These are phyloP conservation scores for Petrocephalus microphthalmus DNA, from an alignment of 2,113 vertebrate genomes.

Conservation along the genomic window DNA sequence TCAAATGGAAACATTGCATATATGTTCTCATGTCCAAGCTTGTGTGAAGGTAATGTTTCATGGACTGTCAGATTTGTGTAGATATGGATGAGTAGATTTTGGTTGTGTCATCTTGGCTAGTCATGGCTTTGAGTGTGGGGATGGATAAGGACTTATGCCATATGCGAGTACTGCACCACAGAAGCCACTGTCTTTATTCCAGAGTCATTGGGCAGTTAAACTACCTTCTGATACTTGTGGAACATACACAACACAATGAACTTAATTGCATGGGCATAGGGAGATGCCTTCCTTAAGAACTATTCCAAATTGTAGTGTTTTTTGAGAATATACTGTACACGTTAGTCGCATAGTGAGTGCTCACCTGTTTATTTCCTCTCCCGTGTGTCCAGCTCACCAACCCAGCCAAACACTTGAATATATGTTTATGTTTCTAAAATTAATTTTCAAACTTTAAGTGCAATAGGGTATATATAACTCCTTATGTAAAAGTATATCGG, in stretches of 20 bases:
- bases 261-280: not conserved
- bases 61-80: not conserved
- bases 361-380: not conserved
- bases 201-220: not conserved
- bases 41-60: not conserved
- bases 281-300: not conserved
- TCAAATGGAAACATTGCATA: not conserved
- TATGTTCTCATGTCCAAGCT: not conserved
- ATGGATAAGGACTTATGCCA: not conserved
- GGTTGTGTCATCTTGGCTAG: not conserved
- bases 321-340: not conserved
- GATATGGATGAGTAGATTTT: not conserved
- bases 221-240: not conserved
- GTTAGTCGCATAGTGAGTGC: not conserved
- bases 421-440: not conserved
- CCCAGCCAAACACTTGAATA: slow-evolving; percentile 15
- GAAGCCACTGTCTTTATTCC: not conserved
- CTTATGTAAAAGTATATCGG: not conserved
- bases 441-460: slow-evolving; percentile 14
- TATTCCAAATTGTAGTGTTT: not conserved
- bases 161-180: not conserved
- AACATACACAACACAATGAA: not conserved
- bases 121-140: not conserved
- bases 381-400: not conserved
- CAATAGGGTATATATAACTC: slow-evolving; percentile 5